Percentiles rank a stretch among this genome's conserved stretches.
Evolutionary conservation across 2,797 vertebrate genomes (phyloP).

Genomic region (Smutsia gigantea): DNA sequence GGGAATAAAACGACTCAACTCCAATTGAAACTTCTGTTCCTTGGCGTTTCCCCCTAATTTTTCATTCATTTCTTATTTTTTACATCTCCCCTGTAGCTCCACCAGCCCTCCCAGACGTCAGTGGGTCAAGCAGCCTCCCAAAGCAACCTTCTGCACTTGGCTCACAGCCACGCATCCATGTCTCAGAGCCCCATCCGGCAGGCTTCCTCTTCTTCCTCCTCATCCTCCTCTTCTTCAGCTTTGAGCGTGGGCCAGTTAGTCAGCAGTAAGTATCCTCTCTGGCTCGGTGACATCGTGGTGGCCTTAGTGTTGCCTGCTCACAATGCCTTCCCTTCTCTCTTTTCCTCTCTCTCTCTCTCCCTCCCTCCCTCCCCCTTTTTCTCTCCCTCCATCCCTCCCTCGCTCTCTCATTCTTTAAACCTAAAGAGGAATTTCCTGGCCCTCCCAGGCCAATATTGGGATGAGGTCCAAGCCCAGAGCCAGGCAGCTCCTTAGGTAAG

Average conservation of each 20-base stretch:
- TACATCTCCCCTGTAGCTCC: conserved; percentile 89
- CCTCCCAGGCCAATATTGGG: not conserved
- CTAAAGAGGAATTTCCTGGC: not conserved
- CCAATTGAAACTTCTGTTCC: conserved; percentile 28
- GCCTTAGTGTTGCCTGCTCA: conserved; percentile 72
- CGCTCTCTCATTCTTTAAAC: not conserved
- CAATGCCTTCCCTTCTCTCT: conserved; percentile 54
- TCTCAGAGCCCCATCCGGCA: conserved; percentile 96
- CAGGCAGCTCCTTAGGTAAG: not conserved
- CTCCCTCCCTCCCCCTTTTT: not conserved
- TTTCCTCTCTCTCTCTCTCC: not conserved
- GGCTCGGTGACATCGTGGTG: conserved; percentile 73
- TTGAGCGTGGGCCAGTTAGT: conserved; percentile 99
- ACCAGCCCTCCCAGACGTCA: conserved; percentile 93
- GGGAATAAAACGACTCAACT: conserved; percentile 33
- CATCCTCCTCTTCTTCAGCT: conserved; percentile 96
- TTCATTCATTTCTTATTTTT: conserved; percentile 62
- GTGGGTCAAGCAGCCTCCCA: conserved; percentile 93
- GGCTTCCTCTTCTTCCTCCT: conserved; percentile 95
- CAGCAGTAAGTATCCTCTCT: conserved; percentile 96
- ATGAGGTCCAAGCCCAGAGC: not conserved
- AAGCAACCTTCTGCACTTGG: conserved; percentile 95
- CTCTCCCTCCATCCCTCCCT: not conserved
- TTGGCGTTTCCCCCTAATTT: conserved; percentile 23
- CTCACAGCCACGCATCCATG: conserved; percentile 93